Base-by-base conservation (phyloP, 2,888 invertebrate genomes). In the Pteria penguin region DNA sequence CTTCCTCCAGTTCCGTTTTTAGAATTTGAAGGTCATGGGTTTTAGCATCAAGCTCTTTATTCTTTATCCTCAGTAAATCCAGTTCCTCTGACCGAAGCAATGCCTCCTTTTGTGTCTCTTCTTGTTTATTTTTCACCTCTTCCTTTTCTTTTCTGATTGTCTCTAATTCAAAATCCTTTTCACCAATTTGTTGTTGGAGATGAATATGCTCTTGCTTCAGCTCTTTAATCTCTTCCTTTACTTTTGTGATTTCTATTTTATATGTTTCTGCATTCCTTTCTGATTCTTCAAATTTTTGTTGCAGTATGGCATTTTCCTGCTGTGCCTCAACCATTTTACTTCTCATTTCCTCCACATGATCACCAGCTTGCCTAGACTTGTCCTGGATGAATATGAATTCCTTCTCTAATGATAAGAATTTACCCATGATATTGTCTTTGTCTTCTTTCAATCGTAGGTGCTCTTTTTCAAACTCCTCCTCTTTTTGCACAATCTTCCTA, bases 321-420 rank as follows among this genome's bases (percentile, higher is more conserved):
- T 60, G 54, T 1, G 73, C 8, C 29, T 32, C 61, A 22, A 2
- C 29, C 0, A 55, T 26, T 18, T 32, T 18, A 27, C 2, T 58
- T 55, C 67, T 55, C 31, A 33, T 67, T n/a, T 76, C 72, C 52
- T 18, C 22, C 24, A 75, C 24, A 27, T 58, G 54, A 27, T 60
- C 72, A 24, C 77, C 74, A n/a, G 66, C 26, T 11, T 79, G 73
- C 31, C 69, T 36, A 18, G 71, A 52, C 27, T 68, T 70, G 65
- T 52, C 22, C 31, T 65, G 36, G 11, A 67, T 52, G 1, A 74
- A 27, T 4, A 73, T 71, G 27, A 75, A 27, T 32, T 79, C 72
- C 31, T 54, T 32, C 2, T 67, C 70, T 24, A 71, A 45, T 27
- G 36, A 45, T 36, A 69, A 67, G 3, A 62, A 54, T 22, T 76